Base-by-base conservation (phyloP, 92 coral and sea anemone genomes). In the Umimayanthus chanpuru region DNA sequence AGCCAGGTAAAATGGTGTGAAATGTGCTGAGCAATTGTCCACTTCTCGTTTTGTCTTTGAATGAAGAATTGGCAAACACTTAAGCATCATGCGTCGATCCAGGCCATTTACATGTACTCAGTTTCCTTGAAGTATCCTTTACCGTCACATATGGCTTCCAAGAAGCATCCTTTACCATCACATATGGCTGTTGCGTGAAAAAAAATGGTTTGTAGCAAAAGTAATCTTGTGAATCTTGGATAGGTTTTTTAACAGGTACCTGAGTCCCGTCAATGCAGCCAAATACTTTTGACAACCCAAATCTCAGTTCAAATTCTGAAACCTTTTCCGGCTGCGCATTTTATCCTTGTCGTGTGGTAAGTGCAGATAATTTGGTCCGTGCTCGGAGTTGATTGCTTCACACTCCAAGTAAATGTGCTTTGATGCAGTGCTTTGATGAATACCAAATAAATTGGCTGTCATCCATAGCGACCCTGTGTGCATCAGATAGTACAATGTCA, bases 401-500 rank as follows among this genome's bases (percentile, higher is more conserved):
- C 93, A 91, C 74, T 78, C 89, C 29, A 80, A 89, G 39, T 71
- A 73, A 71, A 92, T 84, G 75, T 74, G 83, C 85, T 91, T 44
- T 44, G 49, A 80, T 43, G 80, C 92, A 5, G 90, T 89, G 73
- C 90, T 53, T 76, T 91, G 89, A 80, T 91, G 93, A 68, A 88
- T 85, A 12, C 89, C 93, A 85, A 91, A 88, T 15, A 85, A 8
- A 70, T 85, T 92, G 14, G 89, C 94, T 15, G 94, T 91, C 91
- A 91, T 88, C 91, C 94, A 91, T 77, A 91, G 64, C 8, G 86
- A 49, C 0, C 88, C 92, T 73, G 90, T 88, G 85, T 85, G 92
- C 55, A 89, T 89, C 28, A 92, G 81, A 70, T 89, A 89, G 72
- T 81, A 86, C 75, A 92, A 76, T 12, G 90, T 89, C 32, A 89